Evolutionary conservation across 2,888 invertebrate species (phyloP), one percentile per base, ranked within the genome.

Genomic region (Plagiodera versicolora): DNA sequence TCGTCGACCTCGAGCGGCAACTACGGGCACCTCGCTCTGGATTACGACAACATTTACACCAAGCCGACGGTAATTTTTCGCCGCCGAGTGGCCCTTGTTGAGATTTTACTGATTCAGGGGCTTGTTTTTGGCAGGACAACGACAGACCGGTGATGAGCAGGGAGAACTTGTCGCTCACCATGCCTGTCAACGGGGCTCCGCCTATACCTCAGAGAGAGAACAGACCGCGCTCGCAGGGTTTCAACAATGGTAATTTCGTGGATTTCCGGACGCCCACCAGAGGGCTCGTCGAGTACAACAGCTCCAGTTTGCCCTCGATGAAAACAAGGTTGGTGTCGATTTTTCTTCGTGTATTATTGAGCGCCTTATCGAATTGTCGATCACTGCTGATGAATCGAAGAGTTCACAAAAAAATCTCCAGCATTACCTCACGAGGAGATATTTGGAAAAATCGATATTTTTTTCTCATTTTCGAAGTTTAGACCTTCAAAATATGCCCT

Each of bases 21-120:
- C 54, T 83, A 83, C 77, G 87, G 81, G 79, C 86, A 76, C 81
- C 82, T 74, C 76, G 65, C 71, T 6, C 75, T 75, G 60, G 75
- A 74, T 52, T 73, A 73, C 56, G 74, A 89, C 87, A 71, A 85
- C 83, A 79, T 86, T 18, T 92, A 92, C 75, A 90, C 90, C 65
- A 88, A 88, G 77, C 91, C 91, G 39, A 81, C 84, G 75, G 89
- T 87, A 79, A 51, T 39, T 32, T n/a, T n/a, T n/a, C n/a, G n/a
- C n/a, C n/a, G n/a, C n/a, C n/a, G n/a, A n/a, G n/a, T n/a, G n/a
- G n/a, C n/a, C n/a, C n/a, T n/a, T n/a, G n/a, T n/a, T n/a, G n/a
- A n/a, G n/a, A n/a, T n/a, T n/a, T n/a, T n/a, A n/a, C 45, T 10
- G 9, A 39, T 39, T 8, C 2, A 14, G 39, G n/a, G n/a, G n/a